Percentiles rank a stretch among this genome's conserved stretches.
These are phyloP conservation scores for Ochlodes sylvanus DNA, from an alignment of 2,888 invertebrate genomes.

Conservation along the genomic window DNA sequence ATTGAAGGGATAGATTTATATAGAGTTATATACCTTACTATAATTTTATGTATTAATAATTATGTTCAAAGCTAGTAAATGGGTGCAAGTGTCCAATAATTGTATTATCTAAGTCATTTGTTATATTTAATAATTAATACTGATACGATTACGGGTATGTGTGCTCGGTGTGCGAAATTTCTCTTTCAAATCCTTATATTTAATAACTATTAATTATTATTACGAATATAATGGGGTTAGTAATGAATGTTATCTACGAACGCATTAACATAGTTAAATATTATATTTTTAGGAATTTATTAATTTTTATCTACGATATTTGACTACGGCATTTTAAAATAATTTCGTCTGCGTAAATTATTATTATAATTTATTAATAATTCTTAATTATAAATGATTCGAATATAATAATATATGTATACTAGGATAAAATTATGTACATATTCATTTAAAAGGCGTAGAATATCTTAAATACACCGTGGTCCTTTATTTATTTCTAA, in stretches of 20 bases:
- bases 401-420: conserved; percentile 14
- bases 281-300: conserved; percentile 21
- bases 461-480: conserved; percentile 68
- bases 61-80: conserved; percentile 28
- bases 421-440: conserved; percentile 49
- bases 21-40: conserved; percentile 16
- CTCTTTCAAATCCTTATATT: conserved; percentile 19
- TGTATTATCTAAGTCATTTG: conserved; percentile 25
- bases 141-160: conserved; percentile 21
- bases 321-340: conserved; percentile 52
- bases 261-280: conserved; percentile 53
- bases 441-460: conserved; percentile 68
- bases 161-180: conserved; percentile 36
- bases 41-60: conserved; percentile 12
- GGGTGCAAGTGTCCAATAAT: conserved; percentile 47
- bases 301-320: conserved; percentile 28
- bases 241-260: conserved; percentile 31
- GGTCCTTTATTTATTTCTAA: conserved; percentile 65
- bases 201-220: conserved; percentile 25
- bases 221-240: conserved; percentile 45
- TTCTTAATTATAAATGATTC: conserved; percentile 31
- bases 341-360: conserved; percentile 34
- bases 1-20: background rate
- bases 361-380: conserved; percentile 44
- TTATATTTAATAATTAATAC: conserved; percentile 28